These are phyloP conservation scores for Dasypolia templi DNA, from an alignment of 2,888 invertebrate species.

Conservation along the genomic window DNA sequence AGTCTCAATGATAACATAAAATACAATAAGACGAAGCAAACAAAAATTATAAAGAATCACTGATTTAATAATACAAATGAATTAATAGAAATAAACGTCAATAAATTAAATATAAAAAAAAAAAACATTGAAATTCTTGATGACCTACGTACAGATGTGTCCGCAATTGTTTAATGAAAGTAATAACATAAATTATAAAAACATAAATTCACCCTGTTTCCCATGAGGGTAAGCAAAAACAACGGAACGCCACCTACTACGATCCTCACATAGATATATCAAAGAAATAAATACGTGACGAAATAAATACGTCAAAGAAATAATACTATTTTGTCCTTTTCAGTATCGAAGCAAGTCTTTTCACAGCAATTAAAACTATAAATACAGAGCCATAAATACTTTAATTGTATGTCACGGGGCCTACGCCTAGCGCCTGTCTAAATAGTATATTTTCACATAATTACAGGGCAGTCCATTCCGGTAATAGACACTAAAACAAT, in stretches of 20 bases:
- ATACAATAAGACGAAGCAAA: no score
- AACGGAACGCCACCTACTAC: not conserved
- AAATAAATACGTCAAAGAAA: no score
- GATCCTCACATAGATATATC: not conserved
- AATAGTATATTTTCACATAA: conserved; percentile 14
- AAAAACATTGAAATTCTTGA: no score
- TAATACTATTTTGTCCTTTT: not conserved
- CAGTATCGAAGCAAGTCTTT: not conserved
- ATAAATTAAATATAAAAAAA: no score
- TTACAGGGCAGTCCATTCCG: conserved; percentile 8
- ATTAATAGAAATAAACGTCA: no score
- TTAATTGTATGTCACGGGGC: conserved; percentile 2
- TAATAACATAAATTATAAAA: not conserved
- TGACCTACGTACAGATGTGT: not conserved
- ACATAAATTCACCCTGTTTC: not conserved
- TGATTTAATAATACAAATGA: no score
- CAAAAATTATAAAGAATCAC: no score
- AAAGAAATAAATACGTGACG: not conserved
- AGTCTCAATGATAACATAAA: no score
- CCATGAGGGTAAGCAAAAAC: not conserved
- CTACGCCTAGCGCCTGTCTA: no score
- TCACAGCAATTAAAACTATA: not conserved
- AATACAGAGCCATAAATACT: conserved; percentile 1
- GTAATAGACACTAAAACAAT: conserved; percentile 23
- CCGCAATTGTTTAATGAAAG: no score